Evolutionary conservation across 2,888 invertebrate species (phyloP).

Genomic region (Lingula anatina): DNA sequence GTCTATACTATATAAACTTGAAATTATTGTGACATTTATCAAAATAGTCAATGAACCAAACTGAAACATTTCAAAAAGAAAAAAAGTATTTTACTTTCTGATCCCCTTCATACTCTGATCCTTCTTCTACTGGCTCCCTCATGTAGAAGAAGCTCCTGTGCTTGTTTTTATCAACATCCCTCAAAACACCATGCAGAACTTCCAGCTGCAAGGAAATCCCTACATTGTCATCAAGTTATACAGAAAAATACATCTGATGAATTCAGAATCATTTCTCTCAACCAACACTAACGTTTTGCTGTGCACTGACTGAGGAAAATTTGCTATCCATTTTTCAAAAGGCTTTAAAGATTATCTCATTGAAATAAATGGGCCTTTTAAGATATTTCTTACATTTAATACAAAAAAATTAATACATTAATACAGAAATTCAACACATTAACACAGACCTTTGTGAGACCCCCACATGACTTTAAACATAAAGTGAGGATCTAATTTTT

Average conservation of each 20-base stretch:
- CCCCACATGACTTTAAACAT: no score
- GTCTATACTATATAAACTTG: no score
- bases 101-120: not conserved
- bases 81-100: not conserved
- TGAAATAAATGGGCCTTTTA: no score
- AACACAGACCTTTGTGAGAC: not conserved
- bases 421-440: not conserved
- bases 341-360: no score
- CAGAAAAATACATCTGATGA: not conserved
- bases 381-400: no score
- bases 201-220: no score
- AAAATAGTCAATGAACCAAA: not conserved
- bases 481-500: no score
- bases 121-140: constrained; percentile 16
- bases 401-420: not conserved
- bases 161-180: constrained; percentile 14
- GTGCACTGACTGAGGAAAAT: not conserved
- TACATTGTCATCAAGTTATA: not conserved
- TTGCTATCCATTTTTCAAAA: no score
- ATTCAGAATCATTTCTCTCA: not conserved
- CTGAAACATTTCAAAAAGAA: not conserved
- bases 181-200: constrained; percentile 28
- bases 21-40: not conserved
- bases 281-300: no score
- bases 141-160: constrained; percentile 27